Base-by-base conservation (phyloP, 2,113 vertebrate species). In the Chloropsis hardwickii region DNA sequence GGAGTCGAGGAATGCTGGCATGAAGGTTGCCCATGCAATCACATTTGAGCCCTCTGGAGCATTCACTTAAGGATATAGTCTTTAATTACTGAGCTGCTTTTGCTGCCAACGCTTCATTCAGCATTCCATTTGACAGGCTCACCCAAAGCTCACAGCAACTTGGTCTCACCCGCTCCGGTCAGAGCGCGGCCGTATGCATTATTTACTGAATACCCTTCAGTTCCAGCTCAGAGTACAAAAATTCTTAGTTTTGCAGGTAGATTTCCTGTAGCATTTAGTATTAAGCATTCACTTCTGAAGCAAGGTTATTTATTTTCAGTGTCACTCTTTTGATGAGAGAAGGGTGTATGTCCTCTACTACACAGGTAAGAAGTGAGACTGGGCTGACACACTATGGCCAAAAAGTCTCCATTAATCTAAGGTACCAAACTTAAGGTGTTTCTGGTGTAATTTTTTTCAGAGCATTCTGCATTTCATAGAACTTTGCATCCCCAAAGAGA, bases 41-140 rank as follows among this genome's bases (percentile, higher is more conserved):
- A 61, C 17, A 61, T 66, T 76, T 73, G 42, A 91, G 67, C 12
- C 58, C 74, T 80, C 45, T 88, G 50, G 27, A 77, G 84, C 19
- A 2, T 18, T 35, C 79, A 86, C 50, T 82, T 86, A 80, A 91
- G 67, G 58, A 73, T 51, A 90, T 1, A 85, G 84, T 50, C 79
- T 90, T 94, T 95, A 92, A 95, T 88, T 82, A 94, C 78, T 29
- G 11, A 95, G 50, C 39, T 91, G 45, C 71, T 66, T 85, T 80
- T 85, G 47, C 58, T 5, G 33, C 81, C 87, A 95, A 50, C 54
- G 17, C 22, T 94, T 90, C 71, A 87, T 67, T 94, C 76, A 83
- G 67, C 35, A 77, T 76, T 77, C 50, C 6, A 2, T 67, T 42
- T 66, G 64, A 90, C 77, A 73, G 22, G 50, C 47, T 95, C 15